These are phyloP conservation scores for Paramormyrops kingsleyae DNA, from an alignment of 2,113 vertebrate genomes.

Conservation along the genomic window DNA sequence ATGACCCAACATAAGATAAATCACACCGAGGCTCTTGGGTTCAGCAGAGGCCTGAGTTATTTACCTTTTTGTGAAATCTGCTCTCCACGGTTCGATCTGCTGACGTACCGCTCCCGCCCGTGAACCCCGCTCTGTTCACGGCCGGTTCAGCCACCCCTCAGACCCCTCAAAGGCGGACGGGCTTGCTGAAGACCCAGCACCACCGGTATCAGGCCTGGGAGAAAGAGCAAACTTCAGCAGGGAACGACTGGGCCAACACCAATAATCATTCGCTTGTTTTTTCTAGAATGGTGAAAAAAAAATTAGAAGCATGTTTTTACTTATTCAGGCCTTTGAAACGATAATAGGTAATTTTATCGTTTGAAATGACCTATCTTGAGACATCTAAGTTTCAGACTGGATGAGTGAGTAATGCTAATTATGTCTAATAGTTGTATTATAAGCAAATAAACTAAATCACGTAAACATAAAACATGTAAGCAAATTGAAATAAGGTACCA, in stretches of 20 bases:
- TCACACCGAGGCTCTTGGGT: neutral
- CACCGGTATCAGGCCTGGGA: neutral
- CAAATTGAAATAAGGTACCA: too few species aligned
- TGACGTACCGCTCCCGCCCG: neutral
- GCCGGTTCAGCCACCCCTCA: neutral
- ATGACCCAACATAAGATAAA: neutral
- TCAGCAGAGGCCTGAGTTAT: too few species aligned
- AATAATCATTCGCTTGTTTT: neutral
- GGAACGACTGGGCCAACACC: neutral
- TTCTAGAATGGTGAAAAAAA: neutral
- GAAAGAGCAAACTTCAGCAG: neutral
- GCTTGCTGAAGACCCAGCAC: neutral
- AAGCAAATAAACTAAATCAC: neutral
- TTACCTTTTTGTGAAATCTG: neutral
- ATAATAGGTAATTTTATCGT: neutral
- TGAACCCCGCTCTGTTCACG: too few species aligned
- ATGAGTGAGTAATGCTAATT: neutral
- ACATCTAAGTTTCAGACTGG: neutral
- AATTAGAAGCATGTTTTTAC: neutral
- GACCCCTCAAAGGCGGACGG: neutral
- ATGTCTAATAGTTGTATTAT: neutral
- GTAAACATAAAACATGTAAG: neutral
- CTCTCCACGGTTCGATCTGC: neutral
- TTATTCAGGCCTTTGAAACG: neutral
- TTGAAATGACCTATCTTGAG: neutral